Conservation (phyloP, 1,140 invertebrate genomes). For the Pseudobourletiella spinata region DNA sequence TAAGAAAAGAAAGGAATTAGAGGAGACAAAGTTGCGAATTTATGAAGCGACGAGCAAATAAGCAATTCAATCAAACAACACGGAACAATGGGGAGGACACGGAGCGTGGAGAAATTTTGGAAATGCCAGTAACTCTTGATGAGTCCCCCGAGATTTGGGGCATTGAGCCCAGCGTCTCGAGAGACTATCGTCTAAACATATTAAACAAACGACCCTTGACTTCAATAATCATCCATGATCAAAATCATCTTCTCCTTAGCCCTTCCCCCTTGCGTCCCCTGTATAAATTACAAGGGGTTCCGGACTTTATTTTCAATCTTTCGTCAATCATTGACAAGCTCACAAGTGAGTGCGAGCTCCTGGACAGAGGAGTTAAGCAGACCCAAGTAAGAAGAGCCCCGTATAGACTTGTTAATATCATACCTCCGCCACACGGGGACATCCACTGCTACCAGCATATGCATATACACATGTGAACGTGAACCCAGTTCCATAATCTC, state of each 20-base stretch:
- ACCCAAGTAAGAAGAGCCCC: no score
- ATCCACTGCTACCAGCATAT: no score
- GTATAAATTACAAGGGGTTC: not conserved
- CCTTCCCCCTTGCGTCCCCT: not conserved
- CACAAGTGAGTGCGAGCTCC: no score
- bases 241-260: conserved; percentile 7
- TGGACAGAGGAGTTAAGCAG: no score
- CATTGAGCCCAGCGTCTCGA: conserved; percentile 12
- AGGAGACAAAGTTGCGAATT: conserved; percentile 29
- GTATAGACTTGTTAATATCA: no score
- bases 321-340: conserved; percentile 7
- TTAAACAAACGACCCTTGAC: conserved; percentile 37
- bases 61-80: conserved; percentile 31
- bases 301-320: not conserved
- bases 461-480: no score
- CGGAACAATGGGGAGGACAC: conserved; percentile 16
- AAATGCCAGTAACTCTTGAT: conserved; percentile 36
- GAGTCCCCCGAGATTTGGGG: conserved; percentile 22
- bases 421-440: no score
- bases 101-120: conserved; percentile 33
- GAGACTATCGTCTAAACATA: conserved; percentile 27
- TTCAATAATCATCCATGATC: conserved; percentile 23
- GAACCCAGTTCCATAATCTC: not conserved
- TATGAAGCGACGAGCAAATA: conserved; percentile 32
- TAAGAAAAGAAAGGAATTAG: conserved; percentile 17